phyloP scores from a whole-genome alignment of 2,113 vertebrate species.

The Syrmaticus mikado region DNA sequence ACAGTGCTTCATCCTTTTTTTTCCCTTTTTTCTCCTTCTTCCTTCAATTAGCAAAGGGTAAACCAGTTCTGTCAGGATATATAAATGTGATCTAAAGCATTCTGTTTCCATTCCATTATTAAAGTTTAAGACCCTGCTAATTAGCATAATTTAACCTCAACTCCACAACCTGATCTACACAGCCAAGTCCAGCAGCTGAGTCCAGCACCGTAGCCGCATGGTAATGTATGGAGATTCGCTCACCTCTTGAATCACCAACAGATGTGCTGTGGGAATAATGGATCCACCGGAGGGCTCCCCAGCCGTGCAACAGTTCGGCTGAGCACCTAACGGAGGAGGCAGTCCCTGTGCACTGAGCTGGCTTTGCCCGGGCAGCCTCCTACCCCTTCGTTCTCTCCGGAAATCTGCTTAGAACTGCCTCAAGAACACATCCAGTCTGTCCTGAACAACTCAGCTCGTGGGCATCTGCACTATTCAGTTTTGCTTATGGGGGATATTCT shows the following conservation, averaged over 20 bases:
- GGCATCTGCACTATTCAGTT: not conserved
- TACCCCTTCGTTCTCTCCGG: rapidly evolving
- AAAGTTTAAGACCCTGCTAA: slow-evolving; percentile 22
- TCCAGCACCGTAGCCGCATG: rapidly evolving
- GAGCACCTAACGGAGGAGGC: not conserved
- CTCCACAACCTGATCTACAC: not conserved
- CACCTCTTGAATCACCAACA: not conserved
- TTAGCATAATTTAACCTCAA: not conserved
- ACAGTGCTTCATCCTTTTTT: not conserved
- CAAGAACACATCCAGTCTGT: not conserved
- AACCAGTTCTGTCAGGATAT: not conserved
- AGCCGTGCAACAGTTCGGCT: not conserved
- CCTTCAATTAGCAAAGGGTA: not conserved
- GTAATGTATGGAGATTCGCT: rapidly evolving
- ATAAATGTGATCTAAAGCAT: not conserved
- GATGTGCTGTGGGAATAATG: not conserved
- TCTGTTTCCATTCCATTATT: not conserved
- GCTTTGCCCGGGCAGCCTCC: not conserved
- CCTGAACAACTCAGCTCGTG: not conserved
- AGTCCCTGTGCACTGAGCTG: not conserved
- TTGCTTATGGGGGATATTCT: not conserved
- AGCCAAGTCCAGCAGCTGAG: too few relatives aligned
- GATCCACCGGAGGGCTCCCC: rapidly evolving
- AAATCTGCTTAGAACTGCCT: not conserved
- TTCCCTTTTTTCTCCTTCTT: too few relatives aligned